Conservation (phyloP, 2,113 vertebrate genomes). For the Cyanoliseus patagonus region DNA sequence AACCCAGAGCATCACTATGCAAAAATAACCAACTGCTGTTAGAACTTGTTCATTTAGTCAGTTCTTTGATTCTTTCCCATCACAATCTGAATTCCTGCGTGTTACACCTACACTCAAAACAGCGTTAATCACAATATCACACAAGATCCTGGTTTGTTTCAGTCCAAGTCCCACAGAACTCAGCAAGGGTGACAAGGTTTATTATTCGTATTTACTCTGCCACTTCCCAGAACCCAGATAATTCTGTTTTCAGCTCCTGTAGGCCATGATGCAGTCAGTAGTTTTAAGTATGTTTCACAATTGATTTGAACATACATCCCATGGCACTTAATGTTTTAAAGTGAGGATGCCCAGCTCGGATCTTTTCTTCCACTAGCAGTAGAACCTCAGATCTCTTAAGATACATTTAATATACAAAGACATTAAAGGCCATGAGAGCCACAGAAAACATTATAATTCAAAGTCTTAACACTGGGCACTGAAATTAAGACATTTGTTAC, state of each 20-base stretch:
- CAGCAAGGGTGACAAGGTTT: background rate
- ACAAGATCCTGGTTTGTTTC: background rate
- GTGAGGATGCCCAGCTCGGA: background rate
- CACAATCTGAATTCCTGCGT: background rate
- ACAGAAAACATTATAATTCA: background rate
- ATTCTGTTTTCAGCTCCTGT: background rate
- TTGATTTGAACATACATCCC: background rate
- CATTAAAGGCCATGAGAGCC: background rate
- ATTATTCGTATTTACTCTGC: constrained; percentile 37
- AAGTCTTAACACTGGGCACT: background rate
- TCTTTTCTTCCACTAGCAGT: background rate
- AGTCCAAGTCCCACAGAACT: background rate
- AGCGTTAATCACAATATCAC: background rate
- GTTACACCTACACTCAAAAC: background rate
- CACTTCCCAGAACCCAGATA: constrained; percentile 34
- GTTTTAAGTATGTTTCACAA: constrained; percentile 6
- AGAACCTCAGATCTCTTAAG: background rate
- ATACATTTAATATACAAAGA: background rate
- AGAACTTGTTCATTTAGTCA: background rate
- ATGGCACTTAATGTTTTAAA: background rate
- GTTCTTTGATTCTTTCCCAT: background rate
- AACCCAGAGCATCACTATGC: background rate
- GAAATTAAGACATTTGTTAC: background rate
- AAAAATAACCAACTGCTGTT: background rate
- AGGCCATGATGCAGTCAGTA: background rate